Base-by-base conservation (phyloP, 2,113 vertebrate genomes). In the Microtus oregoni region DNA sequence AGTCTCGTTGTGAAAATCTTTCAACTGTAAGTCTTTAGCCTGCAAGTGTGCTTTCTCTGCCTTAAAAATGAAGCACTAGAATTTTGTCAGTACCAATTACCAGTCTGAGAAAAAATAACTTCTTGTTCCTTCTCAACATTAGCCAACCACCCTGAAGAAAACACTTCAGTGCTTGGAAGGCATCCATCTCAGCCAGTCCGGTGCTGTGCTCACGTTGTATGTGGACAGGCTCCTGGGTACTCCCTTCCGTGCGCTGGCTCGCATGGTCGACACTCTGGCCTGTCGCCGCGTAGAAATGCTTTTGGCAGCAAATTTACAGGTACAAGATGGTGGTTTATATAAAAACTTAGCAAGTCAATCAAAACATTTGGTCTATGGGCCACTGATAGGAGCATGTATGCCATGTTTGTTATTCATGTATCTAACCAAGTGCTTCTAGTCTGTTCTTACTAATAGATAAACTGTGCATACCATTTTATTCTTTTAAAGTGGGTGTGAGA, bases 101-200 rank as follows among this genome's bases (percentile, higher is more conserved):
- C 1, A 9, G 4, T 15, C 17, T 61, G 68, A 75, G n/a, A 38
- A 7, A 82, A 44, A 30, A 8, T 35, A 77, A 52, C 26, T 50
- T 30, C 63, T 61, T 3, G 0, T 65, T 32, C 12, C 22, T 24
- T 70, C 15, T 44, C 11, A 2, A 79, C 10, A 13, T 24, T 72
- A 99, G 99, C 99, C 99, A 50, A 99, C 99, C 61, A 98, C 99
- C 90, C 98, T 99, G 95, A 99, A 99, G 98, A 99, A 99, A 94
- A 99, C 99, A 0, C 98, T 99, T 3, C 99, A 99, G 98, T 99
- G 99, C 98, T 95, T 99, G 97, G 99, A 99, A 93, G 99, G 99
- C n/a, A 99, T 99, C 96, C 99, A 99, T 94, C 99, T 99, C 63
- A 99, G 99, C 98, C 99, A 99, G 98, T 99, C 99, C 0, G 99